Evolutionary conservation across 1,140 invertebrate species (phyloP).

Genomic region (Asbolus verrucosus): DNA sequence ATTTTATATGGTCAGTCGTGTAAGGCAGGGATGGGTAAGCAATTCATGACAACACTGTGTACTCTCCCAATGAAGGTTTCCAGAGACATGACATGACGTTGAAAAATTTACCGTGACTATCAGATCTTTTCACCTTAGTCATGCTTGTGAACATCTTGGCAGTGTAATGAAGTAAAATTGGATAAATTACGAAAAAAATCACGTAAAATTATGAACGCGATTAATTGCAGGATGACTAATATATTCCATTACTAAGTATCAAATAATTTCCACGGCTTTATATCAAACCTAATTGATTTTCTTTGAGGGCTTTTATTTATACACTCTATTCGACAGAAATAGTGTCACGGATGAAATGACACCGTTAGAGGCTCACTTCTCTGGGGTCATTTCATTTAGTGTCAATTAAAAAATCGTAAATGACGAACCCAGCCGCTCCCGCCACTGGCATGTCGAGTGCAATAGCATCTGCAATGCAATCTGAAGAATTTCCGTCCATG

Average conservation of each 20-base stretch:
- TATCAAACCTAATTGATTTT: conserved; percentile 1
- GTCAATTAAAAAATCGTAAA: conserved; percentile 39
- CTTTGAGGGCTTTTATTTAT: neutral
- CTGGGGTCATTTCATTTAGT: conserved; percentile 26
- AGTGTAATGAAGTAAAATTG: conserved; percentile 11
- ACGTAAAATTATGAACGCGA: neutral
- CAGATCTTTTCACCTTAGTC: conserved; percentile 38
- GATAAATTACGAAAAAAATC: conserved; percentile 28
- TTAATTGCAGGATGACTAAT: neutral
- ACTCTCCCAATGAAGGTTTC: neutral
- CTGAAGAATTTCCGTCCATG: conserved; percentile 23
- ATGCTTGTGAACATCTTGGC: conserved; percentile 27
- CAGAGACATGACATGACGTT: conserved; percentile 26
- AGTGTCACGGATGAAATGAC: conserved; percentile 16
- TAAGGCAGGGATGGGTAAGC: neutral
- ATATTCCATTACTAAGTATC: conserved; percentile 10
- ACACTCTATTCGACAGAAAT: neutral
- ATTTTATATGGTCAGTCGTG: conserved; percentile 7
- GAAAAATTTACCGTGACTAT: conserved; percentile 38
- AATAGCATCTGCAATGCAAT: conserved; percentile 36
- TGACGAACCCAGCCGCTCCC: conserved; percentile 26
- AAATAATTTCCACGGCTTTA: conserved; percentile 2
- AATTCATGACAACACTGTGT: neutral
- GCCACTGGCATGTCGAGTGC: conserved; percentile 24
- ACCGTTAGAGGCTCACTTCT: conserved; percentile 11